Evolutionary conservation across 1,140 invertebrate genomes (phyloP), one percentile per base, ranked within the genome.

Genomic region (Drosophila carrolli): DNA sequence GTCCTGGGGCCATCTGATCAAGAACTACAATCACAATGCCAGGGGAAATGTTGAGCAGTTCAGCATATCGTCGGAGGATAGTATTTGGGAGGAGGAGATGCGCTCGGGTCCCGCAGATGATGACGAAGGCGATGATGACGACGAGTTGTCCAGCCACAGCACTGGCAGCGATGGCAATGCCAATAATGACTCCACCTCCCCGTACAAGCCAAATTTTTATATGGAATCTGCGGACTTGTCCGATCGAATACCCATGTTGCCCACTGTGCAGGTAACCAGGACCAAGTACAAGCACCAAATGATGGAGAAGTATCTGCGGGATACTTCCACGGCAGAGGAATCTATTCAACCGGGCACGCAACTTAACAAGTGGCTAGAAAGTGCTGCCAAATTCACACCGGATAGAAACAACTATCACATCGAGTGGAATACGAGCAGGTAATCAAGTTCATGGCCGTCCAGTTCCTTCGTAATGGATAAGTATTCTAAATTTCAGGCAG

Each of bases 11-110:
- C 94, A 95, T 80, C 92, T 96, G 0, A 96, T 96, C 38, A 95
- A 95, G 85, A 95, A 95, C 4, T 96, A 96, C 91, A 96, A 96
- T 84, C 94, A 94, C 61, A 94, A 95, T 68, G 95, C 95, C 0
- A 94, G 94, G 57, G 95, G 95, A 6, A 96, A 96, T 91, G 95
- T 96, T 3, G 95, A 96, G 77, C 95, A 96, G 84, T 96, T 96
- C 81, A 95, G 95, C 86, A 96, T 96, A 65, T 95, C 95, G 76
- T 96, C 95, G 3, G 95, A 95, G 67, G 95, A 96, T 88, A 95
- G 95, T 84, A 95, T 96, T 81, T 96, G 95, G 95, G 94, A 94
- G 74, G 95, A 95, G 75, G 91, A 93, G 14, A 79, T 82, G 74
- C 71, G 65, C 6, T 44, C 62, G 7, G 65, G 70, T 23, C 51